A percentile compares a stretch with the other conserved stretches of the same genome.
Evolutionary conservation across 2,888 invertebrate genomes (phyloP).

Genomic region (Meloe dianella): DNA sequence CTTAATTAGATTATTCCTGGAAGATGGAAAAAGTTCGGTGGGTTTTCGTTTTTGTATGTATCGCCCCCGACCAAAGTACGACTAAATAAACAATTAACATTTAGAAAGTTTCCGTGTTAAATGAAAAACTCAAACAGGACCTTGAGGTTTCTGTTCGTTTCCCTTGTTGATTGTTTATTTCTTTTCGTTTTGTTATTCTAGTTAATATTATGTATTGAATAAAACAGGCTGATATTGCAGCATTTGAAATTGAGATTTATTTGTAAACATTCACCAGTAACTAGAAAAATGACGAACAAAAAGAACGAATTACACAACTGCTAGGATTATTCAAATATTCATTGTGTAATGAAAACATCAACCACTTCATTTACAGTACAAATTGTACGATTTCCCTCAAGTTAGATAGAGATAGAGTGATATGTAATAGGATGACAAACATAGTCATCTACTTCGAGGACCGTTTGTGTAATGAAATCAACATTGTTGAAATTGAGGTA

Average conservation of each 20-base stretch:
- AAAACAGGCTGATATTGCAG: slow-evolving; percentile 11
- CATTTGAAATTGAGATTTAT: slow-evolving; percentile 16
- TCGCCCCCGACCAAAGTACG: not conserved
- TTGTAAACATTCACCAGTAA: slow-evolving; percentile 16
- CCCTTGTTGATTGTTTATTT: not conserved
- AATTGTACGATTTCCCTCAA: slow-evolving; percentile 19
- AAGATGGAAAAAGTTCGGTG: slow-evolving; percentile 15
- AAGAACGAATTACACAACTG: slow-evolving; percentile 6
- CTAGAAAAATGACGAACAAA: not conserved
- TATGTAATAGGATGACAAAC: slow-evolving; percentile 25
- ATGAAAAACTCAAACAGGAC: not conserved
- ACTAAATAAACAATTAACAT: not conserved
- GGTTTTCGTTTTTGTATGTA: slow-evolving; percentile 11
- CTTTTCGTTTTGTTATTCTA: not conserved
- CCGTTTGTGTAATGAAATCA: not conserved
- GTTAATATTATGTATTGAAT: slow-evolving; percentile 10
- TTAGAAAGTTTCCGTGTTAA: not conserved
- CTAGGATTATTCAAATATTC: slow-evolving; percentile 28
- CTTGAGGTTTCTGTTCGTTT: not conserved
- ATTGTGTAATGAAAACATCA: slow-evolving; percentile 32
- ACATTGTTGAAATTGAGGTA: not conserved
- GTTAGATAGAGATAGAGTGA: slow-evolving; percentile 14
- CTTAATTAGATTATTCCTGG: not conserved
- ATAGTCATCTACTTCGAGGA: slow-evolving; percentile 21
- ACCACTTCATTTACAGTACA: slow-evolving; percentile 34